phyloP scores from a whole-genome alignment of 2,797 vertebrate species.

The Falco peregrinus region DNA sequence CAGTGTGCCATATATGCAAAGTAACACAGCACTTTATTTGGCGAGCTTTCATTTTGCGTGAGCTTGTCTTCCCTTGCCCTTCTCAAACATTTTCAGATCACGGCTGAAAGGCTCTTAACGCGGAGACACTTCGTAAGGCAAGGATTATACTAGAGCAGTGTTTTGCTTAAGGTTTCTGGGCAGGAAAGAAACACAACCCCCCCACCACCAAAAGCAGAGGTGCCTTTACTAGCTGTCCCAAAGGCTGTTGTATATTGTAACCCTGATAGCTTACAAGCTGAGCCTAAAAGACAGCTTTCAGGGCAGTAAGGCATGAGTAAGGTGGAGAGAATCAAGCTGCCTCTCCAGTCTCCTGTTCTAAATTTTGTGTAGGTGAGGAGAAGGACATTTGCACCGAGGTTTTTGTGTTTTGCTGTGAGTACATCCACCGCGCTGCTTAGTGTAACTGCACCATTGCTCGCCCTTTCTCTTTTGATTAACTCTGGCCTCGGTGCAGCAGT shows the following conservation, averaged over 20 bases:
- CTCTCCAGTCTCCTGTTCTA: not conserved
- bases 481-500: not conserved
- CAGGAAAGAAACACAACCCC: not conserved
- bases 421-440: not conserved
- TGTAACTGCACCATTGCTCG: not conserved
- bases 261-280: not conserved
- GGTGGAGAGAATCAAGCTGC: not conserved
- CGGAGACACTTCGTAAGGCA: not conserved
- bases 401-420: not conserved
- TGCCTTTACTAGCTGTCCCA: not conserved
- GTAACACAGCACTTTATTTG: no score
- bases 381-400: not conserved
- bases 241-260: not conserved
- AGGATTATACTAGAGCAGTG: not conserved
- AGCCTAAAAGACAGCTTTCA: not conserved
- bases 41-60: not conserved
- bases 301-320: not conserved
- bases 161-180: not conserved
- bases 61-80: not conserved
- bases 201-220: not conserved
- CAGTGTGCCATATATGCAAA: no score
- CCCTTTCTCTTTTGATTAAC: not conserved
- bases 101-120: not conserved
- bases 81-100: not conserved
- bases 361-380: not conserved